Conservation (phyloP, 2,113 vertebrate species). For the Promerops cafer region DNA sequence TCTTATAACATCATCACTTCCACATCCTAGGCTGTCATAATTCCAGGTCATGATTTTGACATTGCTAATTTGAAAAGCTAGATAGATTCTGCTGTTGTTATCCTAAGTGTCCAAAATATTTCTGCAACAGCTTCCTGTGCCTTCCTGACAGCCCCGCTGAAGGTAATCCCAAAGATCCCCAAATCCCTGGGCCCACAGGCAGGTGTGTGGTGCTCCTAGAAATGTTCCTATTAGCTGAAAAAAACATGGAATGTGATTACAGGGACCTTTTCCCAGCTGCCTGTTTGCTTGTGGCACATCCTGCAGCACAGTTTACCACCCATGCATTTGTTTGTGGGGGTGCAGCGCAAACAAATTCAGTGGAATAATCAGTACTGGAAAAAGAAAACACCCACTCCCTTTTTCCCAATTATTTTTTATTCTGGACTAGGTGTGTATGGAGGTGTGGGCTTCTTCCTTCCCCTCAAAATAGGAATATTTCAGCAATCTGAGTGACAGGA, state of each 20-base stretch:
- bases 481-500: background rate
- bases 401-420: background rate
- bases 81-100: background rate
- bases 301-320: background rate
- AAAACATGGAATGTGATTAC: background rate
- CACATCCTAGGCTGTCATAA: background rate
- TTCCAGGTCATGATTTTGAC: background rate
- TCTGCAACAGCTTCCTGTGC: background rate
- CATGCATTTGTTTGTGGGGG: background rate
- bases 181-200: background rate
- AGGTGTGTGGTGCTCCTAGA: background rate
- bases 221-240: background rate
- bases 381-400: background rate
- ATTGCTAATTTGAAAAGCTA: background rate
- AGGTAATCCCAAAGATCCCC: background rate
- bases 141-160: background rate
- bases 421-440: background rate
- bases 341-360: background rate
- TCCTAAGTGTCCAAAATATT: background rate
- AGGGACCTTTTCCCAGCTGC: background rate
- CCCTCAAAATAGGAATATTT: background rate
- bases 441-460: accelerated
- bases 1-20: background rate
- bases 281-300: background rate
- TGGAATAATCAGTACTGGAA: background rate